Base-by-base conservation (phyloP, 2,797 vertebrate species). In the Tapirus indicus region DNA sequence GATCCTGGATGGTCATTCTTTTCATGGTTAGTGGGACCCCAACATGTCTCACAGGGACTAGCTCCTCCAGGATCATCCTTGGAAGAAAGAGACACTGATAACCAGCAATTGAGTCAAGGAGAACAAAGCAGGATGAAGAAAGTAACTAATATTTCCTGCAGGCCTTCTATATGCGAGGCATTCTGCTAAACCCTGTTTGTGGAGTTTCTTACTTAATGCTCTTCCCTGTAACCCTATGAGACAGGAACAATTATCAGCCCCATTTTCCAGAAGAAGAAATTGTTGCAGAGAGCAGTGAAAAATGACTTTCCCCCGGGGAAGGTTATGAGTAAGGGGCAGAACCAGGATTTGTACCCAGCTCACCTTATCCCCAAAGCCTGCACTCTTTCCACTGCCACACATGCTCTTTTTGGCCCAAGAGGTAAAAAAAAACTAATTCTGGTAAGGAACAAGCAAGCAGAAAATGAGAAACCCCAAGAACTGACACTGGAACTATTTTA, bases 381-480 rank as follows among this genome's bases (percentile, higher is more conserved):
- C 7, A 2, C 16, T 69, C 54, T 49, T 88, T 54, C 82, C 20
- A 32, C 29, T 87, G 87, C 71, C 66, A 5, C 89, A 85, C 5
- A 5, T 0, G 4, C 32, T 18, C 64, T 83, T 88, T 95, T 88
- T 78, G 82, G 64, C 68, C 60, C 38, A 85, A 25, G 47, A 69
- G 38, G 35, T n/a, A 47, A 47, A 78, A 88, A 38, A 96, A 94
- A 88, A 91, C 32, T 92, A 58, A 95, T 90, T 94, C 68, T 68
- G 74, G 83, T 80, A 84, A 80, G 41, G n/a, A 78, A 91, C 1
- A 1, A 97, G 44, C 75, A 94, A 91, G 90, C 35, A 87, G 47
- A 97, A 97, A 94, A 87, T 25, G 47, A 87, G 88, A 93, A 96
- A 56, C 47, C 64, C 95, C 79, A 98, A 98, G 85, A 95, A 95